Evolutionary conservation across 1,140 invertebrate genomes (phyloP).

Genomic region (Zaprionus ghesquierei): DNA sequence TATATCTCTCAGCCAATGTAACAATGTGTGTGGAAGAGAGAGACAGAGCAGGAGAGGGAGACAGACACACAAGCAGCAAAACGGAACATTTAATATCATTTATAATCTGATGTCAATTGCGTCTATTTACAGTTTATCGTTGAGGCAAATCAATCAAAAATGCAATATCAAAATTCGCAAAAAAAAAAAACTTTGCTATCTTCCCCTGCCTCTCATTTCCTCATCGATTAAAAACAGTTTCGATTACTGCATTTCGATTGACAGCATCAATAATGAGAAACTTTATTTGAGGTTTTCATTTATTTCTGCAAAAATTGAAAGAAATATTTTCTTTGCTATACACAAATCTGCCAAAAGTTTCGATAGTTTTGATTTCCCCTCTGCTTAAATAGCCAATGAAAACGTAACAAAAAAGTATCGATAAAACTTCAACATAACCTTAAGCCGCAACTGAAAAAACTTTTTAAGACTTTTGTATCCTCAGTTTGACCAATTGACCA

Average conservation of each 20-base stretch:
- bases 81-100: neutral
- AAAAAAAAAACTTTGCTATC: too few species aligned
- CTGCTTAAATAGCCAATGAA: neutral
- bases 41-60: neutral
- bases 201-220: neutral
- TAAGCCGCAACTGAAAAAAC: neutral
- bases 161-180: too few species aligned
- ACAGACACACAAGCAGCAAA: neutral
- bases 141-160: neutral
- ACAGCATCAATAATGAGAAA: neutral
- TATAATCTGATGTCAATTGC: neutral
- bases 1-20: too few species aligned
- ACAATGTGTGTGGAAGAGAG: too few species aligned
- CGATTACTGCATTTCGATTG: neutral
- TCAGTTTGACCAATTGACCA: neutral
- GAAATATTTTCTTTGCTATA: neutral
- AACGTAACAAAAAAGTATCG: neutral
- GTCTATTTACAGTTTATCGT: neutral
- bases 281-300: neutral
- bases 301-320: too few species aligned
- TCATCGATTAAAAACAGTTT: neutral
- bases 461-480: neutral
- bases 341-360: neutral
- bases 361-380: neutral
- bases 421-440: neutral